Evolutionary conservation across 53 echinoderm and acorn worm genomes (phyloP), one percentile per base, ranked within the genome.

Genomic region (Paelopatides confundens): DNA sequence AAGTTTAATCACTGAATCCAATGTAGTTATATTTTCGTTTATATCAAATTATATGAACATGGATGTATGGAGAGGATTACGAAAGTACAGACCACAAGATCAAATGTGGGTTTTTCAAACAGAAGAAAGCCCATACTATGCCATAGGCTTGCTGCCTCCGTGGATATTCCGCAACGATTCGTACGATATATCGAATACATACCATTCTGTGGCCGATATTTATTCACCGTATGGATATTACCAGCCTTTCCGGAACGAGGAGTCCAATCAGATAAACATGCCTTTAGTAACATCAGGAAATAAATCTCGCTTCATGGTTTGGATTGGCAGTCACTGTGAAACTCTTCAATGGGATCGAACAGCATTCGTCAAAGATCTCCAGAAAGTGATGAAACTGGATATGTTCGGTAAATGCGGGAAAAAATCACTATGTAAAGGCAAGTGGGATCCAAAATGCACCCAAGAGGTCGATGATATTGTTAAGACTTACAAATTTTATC

Each of bases 101-200:
- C 78, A 78, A 52, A 78, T 78, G 78, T 78, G 78, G 78, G 78
- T 78, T 27, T 30, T 78, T 28, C 78, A 78, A 52, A 78, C 30
- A 10, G 78, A 78, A 26, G 78, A 78, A 32, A 78, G 78, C 32
- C 78, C 78, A 9, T 49, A 49, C 1, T 78, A 78, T 17, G 78
- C 78, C 29, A 32, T 47, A 32, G 78, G 78, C 2, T 50, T 31
- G 7, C 31, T 78, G 12, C 48, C 51, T 47, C 78, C 78, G 0
- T 78, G 52, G 52, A 49, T 52, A 32, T 78, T 78, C 78, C 52
- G 78, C 10, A 52, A 49, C 26, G 78, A 78, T 48, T 46, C 78
- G 15, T 78, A 50, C 51, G 47, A 78, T 52, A 78, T 78, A 52
- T 78, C 78, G 3, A 78, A 78, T 24, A 78, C 78, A 26, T 78